Percentiles rank a stretch among this genome's conserved stretches.
phyloP scores from a whole-genome alignment of 2,888 invertebrate genomes.

The Artemia sp. region DNA sequence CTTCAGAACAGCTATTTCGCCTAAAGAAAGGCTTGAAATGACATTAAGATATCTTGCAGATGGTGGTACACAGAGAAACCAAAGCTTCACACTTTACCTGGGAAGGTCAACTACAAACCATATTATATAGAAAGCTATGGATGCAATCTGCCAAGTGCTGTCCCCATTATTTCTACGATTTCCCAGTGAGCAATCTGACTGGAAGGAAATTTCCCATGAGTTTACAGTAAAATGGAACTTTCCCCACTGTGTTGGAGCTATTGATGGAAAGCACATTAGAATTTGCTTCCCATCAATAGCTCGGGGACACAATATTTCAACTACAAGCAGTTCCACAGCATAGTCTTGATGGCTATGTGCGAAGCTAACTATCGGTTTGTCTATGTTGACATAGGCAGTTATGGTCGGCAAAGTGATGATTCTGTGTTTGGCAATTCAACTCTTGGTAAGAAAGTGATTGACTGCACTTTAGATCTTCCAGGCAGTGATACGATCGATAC shows the following conservation, averaged over 20 bases:
- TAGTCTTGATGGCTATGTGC: neutral
- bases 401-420: neutral
- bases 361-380: neutral
- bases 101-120: neutral
- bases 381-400: neutral
- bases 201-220: too few relatives aligned
- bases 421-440: neutral
- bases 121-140: neutral
- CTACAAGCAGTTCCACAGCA: too few relatives aligned
- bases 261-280: neutral
- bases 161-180: too few relatives aligned
- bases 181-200: too few relatives aligned
- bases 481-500: too few relatives aligned
- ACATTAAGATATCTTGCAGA: neutral
- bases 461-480: too few relatives aligned
- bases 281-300: neutral
- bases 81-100: constrained; percentile 1
- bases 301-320: neutral
- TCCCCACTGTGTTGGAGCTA: constrained; percentile 10
- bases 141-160: neutral
- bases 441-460: too few relatives aligned
- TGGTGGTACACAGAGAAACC: neutral
- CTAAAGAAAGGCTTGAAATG: too few relatives aligned
- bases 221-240: too few relatives aligned
- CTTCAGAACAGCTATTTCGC: neutral